Conservation (phyloP, 2,797 vertebrate species). For the Eulemur rubriventer region DNA sequence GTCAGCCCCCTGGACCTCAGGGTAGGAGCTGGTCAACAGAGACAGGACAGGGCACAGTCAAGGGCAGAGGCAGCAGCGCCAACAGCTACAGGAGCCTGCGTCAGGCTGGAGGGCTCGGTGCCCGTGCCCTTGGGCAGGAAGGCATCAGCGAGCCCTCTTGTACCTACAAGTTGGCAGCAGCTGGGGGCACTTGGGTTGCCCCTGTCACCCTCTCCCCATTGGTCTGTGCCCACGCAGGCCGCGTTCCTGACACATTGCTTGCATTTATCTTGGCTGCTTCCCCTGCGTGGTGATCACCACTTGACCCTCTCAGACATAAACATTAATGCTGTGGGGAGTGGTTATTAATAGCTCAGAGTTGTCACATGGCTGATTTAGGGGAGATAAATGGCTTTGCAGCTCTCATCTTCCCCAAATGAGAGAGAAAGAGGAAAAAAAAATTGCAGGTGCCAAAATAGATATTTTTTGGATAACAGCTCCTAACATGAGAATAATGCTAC, state of each 20-base stretch:
- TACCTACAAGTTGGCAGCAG: neutral
- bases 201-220: neutral
- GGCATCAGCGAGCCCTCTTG: neutral
- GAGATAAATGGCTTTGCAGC: conserved; percentile 2
- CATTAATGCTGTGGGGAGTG: neutral
- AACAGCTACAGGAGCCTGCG: rapidly evolving
- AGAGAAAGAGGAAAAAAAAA: neutral
- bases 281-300: neutral
- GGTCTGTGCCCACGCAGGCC: rapidly evolving
- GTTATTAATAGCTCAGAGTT: conserved; percentile 48
- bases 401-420: conserved; percentile 45
- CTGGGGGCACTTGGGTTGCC: neutral
- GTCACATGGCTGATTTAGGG: conserved; percentile 47
- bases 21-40: neutral
- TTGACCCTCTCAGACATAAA: conserved; percentile 55
- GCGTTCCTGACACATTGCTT: neutral
- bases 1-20: neutral
- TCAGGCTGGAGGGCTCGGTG: neutral
- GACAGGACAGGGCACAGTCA: neutral
- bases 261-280: neutral
- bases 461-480: conserved; percentile 33
- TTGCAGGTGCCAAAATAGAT: neutral
- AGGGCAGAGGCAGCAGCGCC: too few species aligned
- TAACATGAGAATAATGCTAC: neutral
- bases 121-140: rapidly evolving